Evolutionary conservation across 2,888 invertebrate species (phyloP).

Genomic region (Rhorus exstirpatorius): DNA sequence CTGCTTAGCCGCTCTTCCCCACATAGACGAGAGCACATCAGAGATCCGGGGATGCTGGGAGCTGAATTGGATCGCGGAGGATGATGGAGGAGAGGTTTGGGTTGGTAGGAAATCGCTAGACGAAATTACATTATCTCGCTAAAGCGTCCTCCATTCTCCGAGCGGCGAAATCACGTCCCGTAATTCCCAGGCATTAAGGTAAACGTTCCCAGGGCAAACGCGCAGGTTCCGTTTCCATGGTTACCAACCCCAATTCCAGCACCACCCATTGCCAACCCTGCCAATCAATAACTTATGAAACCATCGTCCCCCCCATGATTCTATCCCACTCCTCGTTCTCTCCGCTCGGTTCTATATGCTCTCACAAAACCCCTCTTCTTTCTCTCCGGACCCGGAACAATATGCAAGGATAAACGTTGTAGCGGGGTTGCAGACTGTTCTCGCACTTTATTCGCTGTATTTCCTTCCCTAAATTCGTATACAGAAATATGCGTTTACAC

Average conservation of each 20-base stretch:
- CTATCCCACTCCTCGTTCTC: slow-evolving; percentile 53
- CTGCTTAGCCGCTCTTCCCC: slow-evolving; percentile 52
- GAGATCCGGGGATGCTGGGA: slow-evolving; percentile 34
- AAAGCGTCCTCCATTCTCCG: slow-evolving; percentile 80
- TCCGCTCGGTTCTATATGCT: slow-evolving; percentile 17
- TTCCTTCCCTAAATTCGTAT: slow-evolving; percentile 9
- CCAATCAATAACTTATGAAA: slow-evolving; percentile 85
- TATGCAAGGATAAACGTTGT: slow-evolving; percentile 57
- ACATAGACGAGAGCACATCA: slow-evolving; percentile 39
- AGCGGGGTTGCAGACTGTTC: slow-evolving; percentile 48
- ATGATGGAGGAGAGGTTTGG: slow-evolving; percentile 63
- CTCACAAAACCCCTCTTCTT: not conserved
- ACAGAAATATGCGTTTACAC: not conserved
- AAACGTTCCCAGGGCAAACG: slow-evolving; percentile 82
- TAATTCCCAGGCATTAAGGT: slow-evolving; percentile 86
- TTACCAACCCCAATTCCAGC: slow-evolving; percentile 73
- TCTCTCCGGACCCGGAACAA: slow-evolving; percentile 27
- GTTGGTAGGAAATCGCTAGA: slow-evolving; percentile 73
- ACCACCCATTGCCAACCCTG: slow-evolving; percentile 76
- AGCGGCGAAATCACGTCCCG: slow-evolving; percentile 84
- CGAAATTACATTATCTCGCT: slow-evolving; percentile 85
- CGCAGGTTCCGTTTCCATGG: slow-evolving; percentile 83
- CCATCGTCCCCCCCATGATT: slow-evolving; percentile 78
- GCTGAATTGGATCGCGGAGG: slow-evolving; percentile 2
- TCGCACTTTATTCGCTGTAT: slow-evolving; percentile 7